Conservation (phyloP, 2,797 vertebrate genomes). For the Xiphophorus birchmanni region DNA sequence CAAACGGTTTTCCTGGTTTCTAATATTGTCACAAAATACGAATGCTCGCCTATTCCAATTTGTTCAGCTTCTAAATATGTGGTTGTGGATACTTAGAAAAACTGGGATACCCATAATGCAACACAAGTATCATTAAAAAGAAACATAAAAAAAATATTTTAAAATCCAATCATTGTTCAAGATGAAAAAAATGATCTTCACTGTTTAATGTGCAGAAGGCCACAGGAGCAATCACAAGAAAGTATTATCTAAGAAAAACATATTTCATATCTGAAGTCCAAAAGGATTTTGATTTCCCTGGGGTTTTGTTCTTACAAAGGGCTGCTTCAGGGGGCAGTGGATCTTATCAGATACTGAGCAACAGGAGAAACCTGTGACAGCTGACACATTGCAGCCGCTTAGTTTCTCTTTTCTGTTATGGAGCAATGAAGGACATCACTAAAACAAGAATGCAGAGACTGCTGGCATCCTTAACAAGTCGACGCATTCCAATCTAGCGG, state of each 20-base stretch:
- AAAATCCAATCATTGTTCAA: conserved; percentile 19
- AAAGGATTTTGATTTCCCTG: conserved; percentile 42
- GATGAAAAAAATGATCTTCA: conserved; percentile 14
- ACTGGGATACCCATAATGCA: neutral
- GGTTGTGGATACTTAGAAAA: neutral
- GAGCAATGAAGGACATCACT: conserved; percentile 66
- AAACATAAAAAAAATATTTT: neutral
- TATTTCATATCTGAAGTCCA: conserved; percentile 43
- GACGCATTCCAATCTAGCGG: conserved; percentile 19
- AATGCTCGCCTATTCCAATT: neutral
- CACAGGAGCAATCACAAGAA: conserved; percentile 48
- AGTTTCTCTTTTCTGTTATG: conserved; percentile 71
- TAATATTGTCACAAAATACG: neutral
- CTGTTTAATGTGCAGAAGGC: conserved; percentile 33
- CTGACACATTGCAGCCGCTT: conserved; percentile 71
- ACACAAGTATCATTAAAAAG: conserved; percentile 1
- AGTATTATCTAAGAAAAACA: conserved; percentile 41
- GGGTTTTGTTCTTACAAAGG: conserved; percentile 39
- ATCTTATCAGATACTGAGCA: conserved; percentile 70
- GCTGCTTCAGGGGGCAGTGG: conserved; percentile 61
- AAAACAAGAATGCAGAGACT: conserved; percentile 36
- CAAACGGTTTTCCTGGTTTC: neutral
- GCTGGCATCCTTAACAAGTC: conserved; percentile 53
- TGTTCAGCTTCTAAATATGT: neutral
- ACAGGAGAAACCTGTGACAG: conserved; percentile 74